phyloP scores from a whole-genome alignment of 2,888 invertebrate species.

The Meganola albula region DNA sequence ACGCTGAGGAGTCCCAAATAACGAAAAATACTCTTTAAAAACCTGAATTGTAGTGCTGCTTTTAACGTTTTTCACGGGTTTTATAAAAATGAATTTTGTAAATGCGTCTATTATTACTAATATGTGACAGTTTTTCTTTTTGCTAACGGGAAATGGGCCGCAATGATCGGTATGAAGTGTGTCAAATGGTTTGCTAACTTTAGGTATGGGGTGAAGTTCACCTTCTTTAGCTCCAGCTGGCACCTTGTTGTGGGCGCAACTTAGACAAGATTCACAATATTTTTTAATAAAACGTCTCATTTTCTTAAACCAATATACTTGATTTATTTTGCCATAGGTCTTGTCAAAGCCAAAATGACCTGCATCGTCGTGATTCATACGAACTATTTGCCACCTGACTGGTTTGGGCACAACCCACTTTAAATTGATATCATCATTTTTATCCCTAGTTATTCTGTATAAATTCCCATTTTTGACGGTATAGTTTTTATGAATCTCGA shows the following conservation, averaged over 20 bases:
- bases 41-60: conserved; percentile 1
- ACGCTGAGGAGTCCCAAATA: neutral
- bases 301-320: conserved; percentile 1
- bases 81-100: conserved; percentile 4
- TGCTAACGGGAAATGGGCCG: conserved; percentile 5
- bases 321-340: conserved; percentile 1
- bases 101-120: conserved; percentile 2
- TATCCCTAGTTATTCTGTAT: neutral
- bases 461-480: conserved; percentile 1
- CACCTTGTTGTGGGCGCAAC: conserved; percentile 3
- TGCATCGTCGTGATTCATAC: conserved; percentile 7
- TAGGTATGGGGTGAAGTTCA: conserved; percentile 3
- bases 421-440: too few relatives aligned
- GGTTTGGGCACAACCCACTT: conserved; percentile 7
- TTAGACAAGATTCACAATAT: conserved; percentile 1
- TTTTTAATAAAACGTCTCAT: conserved; percentile 4
- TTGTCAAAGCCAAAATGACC: conserved; percentile 9
- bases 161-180: conserved; percentile 3
- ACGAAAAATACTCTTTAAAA: conserved; percentile 1
- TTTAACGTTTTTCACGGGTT: conserved; percentile 1
- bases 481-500: conserved; percentile 3
- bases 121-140: too few relatives aligned
- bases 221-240: neutral
- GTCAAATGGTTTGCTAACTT: neutral
- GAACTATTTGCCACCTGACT: conserved; percentile 1